Percentiles rank a stretch among this genome's conserved stretches.
phyloP scores from a whole-genome alignment of 1,140 invertebrate species.

The Drosophila willistoni region DNA sequence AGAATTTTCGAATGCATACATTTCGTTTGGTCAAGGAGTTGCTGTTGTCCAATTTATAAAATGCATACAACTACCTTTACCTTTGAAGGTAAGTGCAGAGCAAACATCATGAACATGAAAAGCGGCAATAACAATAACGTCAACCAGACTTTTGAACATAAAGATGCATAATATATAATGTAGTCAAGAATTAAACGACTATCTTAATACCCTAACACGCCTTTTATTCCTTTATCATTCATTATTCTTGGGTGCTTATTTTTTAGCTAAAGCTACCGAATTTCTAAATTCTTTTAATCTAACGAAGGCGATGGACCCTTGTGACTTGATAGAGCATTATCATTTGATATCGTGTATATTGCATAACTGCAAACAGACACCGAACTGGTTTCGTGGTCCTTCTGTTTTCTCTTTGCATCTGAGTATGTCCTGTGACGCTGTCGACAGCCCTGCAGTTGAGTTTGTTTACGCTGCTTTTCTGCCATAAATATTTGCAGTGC shows the following conservation, averaged over 20 bases:
- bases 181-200: no score
- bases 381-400: background rate
- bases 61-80: slow-evolving; percentile 26
- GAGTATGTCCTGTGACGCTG: slow-evolving; percentile 42
- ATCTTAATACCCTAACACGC: no score
- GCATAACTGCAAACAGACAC: slow-evolving; percentile 61
- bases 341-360: slow-evolving; percentile 39
- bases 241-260: no score
- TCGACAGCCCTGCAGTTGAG: slow-evolving; percentile 68
- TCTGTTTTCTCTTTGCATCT: slow-evolving; percentile 10
- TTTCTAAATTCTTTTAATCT: no score
- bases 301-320: background rate
- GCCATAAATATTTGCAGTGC: slow-evolving; percentile 79
- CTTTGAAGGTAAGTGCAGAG: slow-evolving; percentile 29
- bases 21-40: slow-evolving; percentile 21
- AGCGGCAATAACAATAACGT: slow-evolving; percentile 12
- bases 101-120: slow-evolving; percentile 47
- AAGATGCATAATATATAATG: no score
- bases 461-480: slow-evolving; percentile 74
- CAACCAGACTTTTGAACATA: no score
- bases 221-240: no score
- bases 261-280: no score
- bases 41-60: slow-evolving; percentile 64
- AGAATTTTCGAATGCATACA: slow-evolving; percentile 44
- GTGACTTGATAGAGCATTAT: slow-evolving; percentile 11